Evolutionary conservation across 2,113 vertebrate genomes (phyloP), one percentile per base, ranked within the genome.

Genomic region (Todiramphus chloris): DNA sequence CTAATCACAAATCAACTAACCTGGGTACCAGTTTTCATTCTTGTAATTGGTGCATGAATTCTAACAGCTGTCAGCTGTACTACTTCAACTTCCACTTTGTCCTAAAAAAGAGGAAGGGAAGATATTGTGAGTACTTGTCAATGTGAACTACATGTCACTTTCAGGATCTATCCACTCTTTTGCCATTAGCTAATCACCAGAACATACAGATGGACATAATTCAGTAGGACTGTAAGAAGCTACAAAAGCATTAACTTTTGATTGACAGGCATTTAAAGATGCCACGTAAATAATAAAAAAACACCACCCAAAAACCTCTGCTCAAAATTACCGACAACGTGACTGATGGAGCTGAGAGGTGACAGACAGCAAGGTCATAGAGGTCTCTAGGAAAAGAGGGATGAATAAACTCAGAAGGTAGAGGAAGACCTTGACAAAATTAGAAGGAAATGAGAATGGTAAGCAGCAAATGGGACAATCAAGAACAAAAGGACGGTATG

Each of bases 71-170:
- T 98, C 75, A 99, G 98, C 90, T 97, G 98, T 18, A 99, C 98
- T 35, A 99, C 99, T 90, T 99, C 99, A 30, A 99, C 98, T 82
- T 99, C 98, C 77, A 99, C 99, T 48, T 97, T 96, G 94, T 99
- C 99, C 99, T 99, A 92, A 83, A 66, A 55, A 35, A 27, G 33
- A 73, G 83, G 56, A 69, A 76, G 24, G 28, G 50, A 59, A 74
- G 16, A 60, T 23, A 58, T 16, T 44, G 12, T 72, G 51, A 94
- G 24, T 35, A 58, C 25, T 28, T 62, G 16, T 53, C 24, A 73
- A 19, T 5, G 16, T n/a, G 37, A 83, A 37, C 11, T 7, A 41
- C 10, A 69, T 50, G 73, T 87, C 75, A 48, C 33, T 72, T 93
- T 44, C 48, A 59, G 55, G 51, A 66, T 74, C 53, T 55, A 41